Conservation (phyloP, 2,797 vertebrate species). For the Anguilla marmorata region DNA sequence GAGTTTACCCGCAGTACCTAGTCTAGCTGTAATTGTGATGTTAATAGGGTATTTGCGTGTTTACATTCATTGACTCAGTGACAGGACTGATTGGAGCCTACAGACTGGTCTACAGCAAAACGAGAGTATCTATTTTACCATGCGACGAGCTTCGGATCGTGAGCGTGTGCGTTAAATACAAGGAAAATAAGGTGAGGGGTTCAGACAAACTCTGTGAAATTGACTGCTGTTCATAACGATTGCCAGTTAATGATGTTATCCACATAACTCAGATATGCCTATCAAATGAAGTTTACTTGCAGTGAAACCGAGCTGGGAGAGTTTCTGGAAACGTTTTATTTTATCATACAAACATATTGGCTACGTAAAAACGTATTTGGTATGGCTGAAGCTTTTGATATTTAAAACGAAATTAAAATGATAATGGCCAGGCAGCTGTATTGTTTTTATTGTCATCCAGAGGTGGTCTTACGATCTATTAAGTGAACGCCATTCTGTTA, state of each 20-base stretch:
- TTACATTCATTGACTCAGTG: background rate
- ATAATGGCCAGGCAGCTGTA: background rate
- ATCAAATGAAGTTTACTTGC: constrained; percentile 9
- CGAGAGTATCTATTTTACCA: constrained; percentile 42
- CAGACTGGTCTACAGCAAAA: constrained; percentile 27
- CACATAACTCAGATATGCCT: background rate
- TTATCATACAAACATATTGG: background rate
- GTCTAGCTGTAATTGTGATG: background rate
- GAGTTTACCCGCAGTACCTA: constrained; percentile 1
- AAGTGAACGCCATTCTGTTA: background rate
- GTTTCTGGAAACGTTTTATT: background rate
- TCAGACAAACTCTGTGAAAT: background rate
- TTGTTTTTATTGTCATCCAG: too few relatives aligned
- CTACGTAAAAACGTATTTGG: background rate
- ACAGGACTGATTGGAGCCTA: constrained; percentile 42
- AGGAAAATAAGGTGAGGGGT: constrained; percentile 24
- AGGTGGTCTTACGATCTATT: too few relatives aligned
- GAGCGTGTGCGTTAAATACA: constrained; percentile 26
- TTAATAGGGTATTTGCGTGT: background rate
- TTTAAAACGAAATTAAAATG: background rate
- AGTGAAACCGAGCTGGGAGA: background rate
- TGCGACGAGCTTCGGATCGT: constrained; percentile 33
- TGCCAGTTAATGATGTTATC: constrained; percentile 41
- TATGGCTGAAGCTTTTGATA: background rate
- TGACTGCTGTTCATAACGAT: constrained; percentile 47